phyloP scores from a whole-genome alignment of 2,888 invertebrate species.

The Hirudinaria manillensis region DNA sequence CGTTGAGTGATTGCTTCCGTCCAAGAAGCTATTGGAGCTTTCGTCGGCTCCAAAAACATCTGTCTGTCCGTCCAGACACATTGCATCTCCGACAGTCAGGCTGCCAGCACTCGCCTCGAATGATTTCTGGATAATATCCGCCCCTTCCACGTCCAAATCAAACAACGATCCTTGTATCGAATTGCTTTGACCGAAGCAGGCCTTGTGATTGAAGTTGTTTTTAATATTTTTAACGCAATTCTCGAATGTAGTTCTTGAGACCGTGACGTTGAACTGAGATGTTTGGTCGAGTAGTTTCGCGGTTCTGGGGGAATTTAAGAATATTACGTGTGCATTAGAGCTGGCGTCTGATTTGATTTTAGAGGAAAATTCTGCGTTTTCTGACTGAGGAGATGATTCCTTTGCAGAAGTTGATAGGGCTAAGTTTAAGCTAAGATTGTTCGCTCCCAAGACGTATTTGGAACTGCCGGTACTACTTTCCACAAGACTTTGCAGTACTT shows the following conservation, averaged over 20 bases:
- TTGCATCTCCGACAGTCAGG: slow-evolving; percentile 1
- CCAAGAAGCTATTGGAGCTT: neutral
- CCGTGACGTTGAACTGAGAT: neutral
- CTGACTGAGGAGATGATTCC: neutral
- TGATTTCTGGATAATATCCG: neutral
- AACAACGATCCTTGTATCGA: neutral
- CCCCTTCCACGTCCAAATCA: neutral
- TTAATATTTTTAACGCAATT: neutral
- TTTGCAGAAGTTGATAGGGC: neutral
- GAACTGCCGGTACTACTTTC: neutral
- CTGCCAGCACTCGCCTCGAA: neutral
- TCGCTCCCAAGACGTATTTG: neutral
- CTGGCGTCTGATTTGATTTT: neutral
- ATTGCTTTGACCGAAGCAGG: neutral
- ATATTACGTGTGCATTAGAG: neutral
- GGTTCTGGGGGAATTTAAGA: neutral
- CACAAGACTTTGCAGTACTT: neutral
- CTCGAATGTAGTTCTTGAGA: slow-evolving; percentile 3
- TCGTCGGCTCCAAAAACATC: neutral
- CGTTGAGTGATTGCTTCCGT: neutral
- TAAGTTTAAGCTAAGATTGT: too few species aligned
- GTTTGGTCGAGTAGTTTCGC: neutral
- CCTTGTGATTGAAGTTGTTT: neutral
- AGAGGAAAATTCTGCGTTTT: neutral
- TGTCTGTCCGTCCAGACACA: slow-evolving; percentile 8